Conservation (phyloP, 2,888 invertebrate genomes). For the Drosophila rellima region DNA sequence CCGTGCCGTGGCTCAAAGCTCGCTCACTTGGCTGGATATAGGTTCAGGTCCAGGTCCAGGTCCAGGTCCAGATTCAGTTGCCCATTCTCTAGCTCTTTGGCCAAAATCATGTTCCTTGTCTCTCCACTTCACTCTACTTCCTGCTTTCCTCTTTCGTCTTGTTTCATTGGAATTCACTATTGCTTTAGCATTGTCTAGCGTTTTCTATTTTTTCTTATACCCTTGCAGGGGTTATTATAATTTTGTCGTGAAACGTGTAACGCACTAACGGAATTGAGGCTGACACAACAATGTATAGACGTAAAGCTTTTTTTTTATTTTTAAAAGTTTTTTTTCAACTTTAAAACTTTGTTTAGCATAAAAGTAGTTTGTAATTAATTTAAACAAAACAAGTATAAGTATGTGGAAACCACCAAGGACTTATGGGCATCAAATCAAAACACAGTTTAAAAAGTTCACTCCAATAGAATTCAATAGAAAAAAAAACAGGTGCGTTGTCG, state of each 20-base stretch:
- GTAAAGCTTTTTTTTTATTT: too few relatives aligned
- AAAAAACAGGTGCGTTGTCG: too few relatives aligned
- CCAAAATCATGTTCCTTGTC: conserved; percentile 22
- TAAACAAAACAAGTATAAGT: too few relatives aligned
- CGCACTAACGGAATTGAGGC: background rate
- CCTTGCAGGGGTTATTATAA: background rate
- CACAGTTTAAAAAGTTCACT: too few relatives aligned
- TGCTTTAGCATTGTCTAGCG: conserved; percentile 27
- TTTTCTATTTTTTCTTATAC: conserved; percentile 1
- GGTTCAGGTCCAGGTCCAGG: conserved; percentile 14
- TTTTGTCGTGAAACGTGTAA: background rate
- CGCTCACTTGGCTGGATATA: conserved; percentile 22
- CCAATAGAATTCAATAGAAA: too few relatives aligned
- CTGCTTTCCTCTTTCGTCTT: conserved; percentile 35
- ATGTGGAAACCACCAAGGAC: too few relatives aligned
- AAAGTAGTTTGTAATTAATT: too few relatives aligned
- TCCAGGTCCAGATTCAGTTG: conserved; percentile 7
- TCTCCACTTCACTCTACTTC: background rate
- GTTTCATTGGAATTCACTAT: conserved; percentile 65
- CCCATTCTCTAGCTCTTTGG: conserved; percentile 12
- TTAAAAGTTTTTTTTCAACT: too few relatives aligned
- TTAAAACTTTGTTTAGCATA: too few relatives aligned
- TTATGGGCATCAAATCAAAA: too few relatives aligned
- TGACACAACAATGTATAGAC: background rate
- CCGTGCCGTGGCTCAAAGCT: conserved; percentile 40